Base-by-base conservation (phyloP, 2,888 invertebrate species). In the Eupelmus urozonus region DNA sequence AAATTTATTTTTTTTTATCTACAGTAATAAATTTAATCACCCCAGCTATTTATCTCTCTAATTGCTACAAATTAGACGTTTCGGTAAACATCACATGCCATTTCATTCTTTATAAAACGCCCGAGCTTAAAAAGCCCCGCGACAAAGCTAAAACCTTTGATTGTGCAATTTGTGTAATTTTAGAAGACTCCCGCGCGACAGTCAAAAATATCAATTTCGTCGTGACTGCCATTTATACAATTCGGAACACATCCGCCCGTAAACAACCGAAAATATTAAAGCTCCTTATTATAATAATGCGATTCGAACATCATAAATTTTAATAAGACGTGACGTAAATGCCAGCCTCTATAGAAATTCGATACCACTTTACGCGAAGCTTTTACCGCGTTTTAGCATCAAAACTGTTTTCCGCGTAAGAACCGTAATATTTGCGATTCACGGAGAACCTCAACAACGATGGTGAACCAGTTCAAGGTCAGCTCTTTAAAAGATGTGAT, bases 161-260 rank as follows among this genome's bases (percentile, higher is more conserved):
- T 75, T 67, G 60, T 51, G 75, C 67, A 75, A 75, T 60, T 62
- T 20, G 25, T 4, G 27, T 75, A 69, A 75, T 69, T 75, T 75
- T 75, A 75, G 75, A 67, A 69, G 59, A 42, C 74, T 34, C 73
- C 29, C 55, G 63, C 73, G 65, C 55, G 34, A 34, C 55, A 49
- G 49, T 74, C 49, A 66, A 66, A 72, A 66, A 66, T 66, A 65
- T 74, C 57, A 74, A 57, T 73, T 55, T 45, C 42, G 23, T 18
- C n/a, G n/a, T n/a, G n/a, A n/a, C n/a, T n/a, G n/a, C 23, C 25
- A 16, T 60, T 18, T 5, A 20, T 34, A 60, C 34, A 34, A 25
- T 16, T 27, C 45, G 63, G n/a, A n/a, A n/a, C 40, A 11, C 4
- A 40, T 40, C 40, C 40, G 11, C 40, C 40, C 40, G 40, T 7